These are phyloP conservation scores for Sinocyclocheilus rhinocerous DNA, from an alignment of 2,113 vertebrate species.

Conservation along the genomic window DNA sequence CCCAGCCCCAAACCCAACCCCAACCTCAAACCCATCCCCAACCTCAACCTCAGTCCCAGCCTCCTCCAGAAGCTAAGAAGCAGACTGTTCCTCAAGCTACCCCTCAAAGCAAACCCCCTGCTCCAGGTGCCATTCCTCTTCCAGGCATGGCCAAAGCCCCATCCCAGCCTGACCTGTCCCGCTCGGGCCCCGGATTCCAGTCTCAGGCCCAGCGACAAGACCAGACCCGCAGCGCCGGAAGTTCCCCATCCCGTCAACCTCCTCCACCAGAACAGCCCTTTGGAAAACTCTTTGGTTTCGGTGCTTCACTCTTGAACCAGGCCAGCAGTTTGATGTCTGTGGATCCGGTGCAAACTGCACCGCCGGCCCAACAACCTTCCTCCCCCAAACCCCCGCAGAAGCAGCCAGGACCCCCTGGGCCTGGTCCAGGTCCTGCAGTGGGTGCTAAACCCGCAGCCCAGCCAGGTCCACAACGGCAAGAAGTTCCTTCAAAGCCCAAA, in stretches of 20 bases:
- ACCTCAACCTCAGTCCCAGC: slow-evolving; percentile 46
- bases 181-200: slow-evolving; percentile 80
- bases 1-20: slow-evolving; percentile 59
- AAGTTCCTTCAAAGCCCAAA: slow-evolving; percentile 75
- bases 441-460: slow-evolving; percentile 78
- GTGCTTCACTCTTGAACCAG: slow-evolving; percentile 94
- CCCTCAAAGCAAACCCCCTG: slow-evolving; percentile 70
- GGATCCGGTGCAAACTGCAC: slow-evolving; percentile 75
- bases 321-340: slow-evolving; percentile 94
- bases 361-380: slow-evolving; percentile 75
- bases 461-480: slow-evolving; percentile 42
- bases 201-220: slow-evolving; percentile 79
- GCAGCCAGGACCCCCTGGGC: slow-evolving; percentile 81
- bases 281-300: slow-evolving; percentile 95
- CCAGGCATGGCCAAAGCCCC: slow-evolving; percentile 79
- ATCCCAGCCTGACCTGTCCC: slow-evolving; percentile 81
- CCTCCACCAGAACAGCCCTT: slow-evolving; percentile 87
- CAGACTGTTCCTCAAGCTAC: slow-evolving; percentile 56
- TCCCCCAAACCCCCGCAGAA: slow-evolving; percentile 89
- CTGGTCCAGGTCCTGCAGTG: slow-evolving; percentile 80
- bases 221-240: slow-evolving; percentile 83
- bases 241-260: slow-evolving; percentile 80
- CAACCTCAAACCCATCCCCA: slow-evolving; percentile 58
- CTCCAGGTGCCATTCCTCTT: slow-evolving; percentile 68
- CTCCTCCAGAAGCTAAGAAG: not conserved